phyloP scores from a whole-genome alignment of 2,888 invertebrate genomes.

The Cheilosia vernalis region DNA sequence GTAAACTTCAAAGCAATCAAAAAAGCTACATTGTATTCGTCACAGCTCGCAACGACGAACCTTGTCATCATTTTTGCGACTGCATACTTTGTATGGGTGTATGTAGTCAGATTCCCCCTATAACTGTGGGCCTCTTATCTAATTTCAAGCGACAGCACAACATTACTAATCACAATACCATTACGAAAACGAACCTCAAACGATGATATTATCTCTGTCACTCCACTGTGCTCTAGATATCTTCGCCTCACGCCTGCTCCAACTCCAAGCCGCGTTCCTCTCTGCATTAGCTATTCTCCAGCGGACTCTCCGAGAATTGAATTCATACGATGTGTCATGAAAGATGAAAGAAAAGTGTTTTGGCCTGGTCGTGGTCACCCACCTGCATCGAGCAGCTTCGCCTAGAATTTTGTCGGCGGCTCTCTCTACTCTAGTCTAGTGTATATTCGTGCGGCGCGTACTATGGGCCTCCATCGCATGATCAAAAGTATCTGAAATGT shows the following conservation, averaged over 20 bases:
- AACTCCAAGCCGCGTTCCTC: background rate
- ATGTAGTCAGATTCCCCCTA: background rate
- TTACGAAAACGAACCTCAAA: too few relatives aligned
- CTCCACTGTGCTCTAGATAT: constrained; percentile 3
- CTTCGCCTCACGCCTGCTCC: background rate
- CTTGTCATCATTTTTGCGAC: background rate
- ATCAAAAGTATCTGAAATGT: constrained; percentile 53
- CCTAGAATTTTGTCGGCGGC: constrained; percentile 14
- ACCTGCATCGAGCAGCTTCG: constrained; percentile 25
- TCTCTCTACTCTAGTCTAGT: constrained; percentile 71
- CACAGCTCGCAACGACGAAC: background rate
- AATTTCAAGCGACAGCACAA: too few relatives aligned
- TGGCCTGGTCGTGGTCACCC: background rate
- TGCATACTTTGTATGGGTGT: too few relatives aligned
- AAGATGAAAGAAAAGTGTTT: constrained; percentile 30
- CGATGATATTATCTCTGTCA: too few relatives aligned
- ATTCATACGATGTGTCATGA: constrained; percentile 61
- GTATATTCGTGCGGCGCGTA: constrained; percentile 48
- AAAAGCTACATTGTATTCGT: background rate
- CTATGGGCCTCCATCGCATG: constrained; percentile 69
- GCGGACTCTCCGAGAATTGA: background rate
- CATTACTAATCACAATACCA: too few relatives aligned
- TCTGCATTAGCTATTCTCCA: constrained; percentile 16
- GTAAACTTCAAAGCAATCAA: constrained; percentile 9
- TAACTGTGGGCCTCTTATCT: too few relatives aligned